Conservation (phyloP, 1,140 invertebrate species). For the Tachypleus tridentatus region DNA sequence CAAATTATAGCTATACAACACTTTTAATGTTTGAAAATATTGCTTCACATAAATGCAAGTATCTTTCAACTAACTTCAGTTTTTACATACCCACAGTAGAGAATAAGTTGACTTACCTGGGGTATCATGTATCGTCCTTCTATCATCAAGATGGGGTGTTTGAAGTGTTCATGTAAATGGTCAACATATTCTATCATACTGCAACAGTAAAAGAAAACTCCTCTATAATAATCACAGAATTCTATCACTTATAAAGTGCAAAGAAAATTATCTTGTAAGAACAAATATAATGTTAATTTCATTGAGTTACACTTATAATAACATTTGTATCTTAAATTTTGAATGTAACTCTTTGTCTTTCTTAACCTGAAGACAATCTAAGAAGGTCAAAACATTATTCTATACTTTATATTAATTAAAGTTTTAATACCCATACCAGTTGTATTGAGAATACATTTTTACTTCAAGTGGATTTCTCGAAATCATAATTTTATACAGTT, state of each 20-base stretch:
- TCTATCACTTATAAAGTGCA: too few species aligned
- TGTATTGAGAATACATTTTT: too few species aligned
- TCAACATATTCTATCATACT: conserved; percentile 74
- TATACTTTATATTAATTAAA: too few species aligned
- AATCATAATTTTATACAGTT: too few species aligned
- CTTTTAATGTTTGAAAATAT: background rate
- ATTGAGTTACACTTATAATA: background rate
- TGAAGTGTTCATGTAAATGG: conserved; percentile 79
- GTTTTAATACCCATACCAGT: too few species aligned
- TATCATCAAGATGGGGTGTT: conserved; percentile 50
- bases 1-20: background rate
- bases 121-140: conserved; percentile 61
- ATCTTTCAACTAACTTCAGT: background rate
- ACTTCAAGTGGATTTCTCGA: too few species aligned
- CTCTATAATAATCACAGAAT: background rate
- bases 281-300: background rate
- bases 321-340: conserved; percentile 18
- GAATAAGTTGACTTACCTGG: conserved; percentile 37
- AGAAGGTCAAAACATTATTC: too few species aligned
- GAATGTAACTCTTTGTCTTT: too few species aligned
- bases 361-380: too few species aligned
- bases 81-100: background rate
- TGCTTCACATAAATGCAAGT: background rate
- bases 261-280: too few species aligned
- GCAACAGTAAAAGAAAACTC: conserved; percentile 10